Evolutionary conservation across 2,888 invertebrate species (phyloP).

Genomic region (Lordiphosa andalusiaca): DNA sequence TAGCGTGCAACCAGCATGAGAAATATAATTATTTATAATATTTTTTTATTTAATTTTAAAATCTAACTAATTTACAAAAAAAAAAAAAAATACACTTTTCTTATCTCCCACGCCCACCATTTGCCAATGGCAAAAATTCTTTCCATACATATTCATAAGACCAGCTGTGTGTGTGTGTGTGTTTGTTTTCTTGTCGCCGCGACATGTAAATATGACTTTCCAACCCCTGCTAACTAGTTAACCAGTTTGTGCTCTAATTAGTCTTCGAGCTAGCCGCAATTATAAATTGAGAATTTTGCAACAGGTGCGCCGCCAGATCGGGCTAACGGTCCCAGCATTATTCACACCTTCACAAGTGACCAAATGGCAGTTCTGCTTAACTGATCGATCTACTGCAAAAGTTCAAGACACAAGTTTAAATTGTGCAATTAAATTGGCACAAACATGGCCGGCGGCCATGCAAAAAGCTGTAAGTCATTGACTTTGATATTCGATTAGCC

Average conservation of each 20-base stretch:
- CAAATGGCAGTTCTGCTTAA: conserved; percentile 10
- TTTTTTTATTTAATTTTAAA: no score
- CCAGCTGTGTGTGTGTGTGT: neutral
- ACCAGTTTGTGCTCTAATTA: conserved; percentile 67
- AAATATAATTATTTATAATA: no score
- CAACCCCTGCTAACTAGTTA: conserved; percentile 20
- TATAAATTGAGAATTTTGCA: conserved; percentile 66
- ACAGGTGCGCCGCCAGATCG: conserved; percentile 58
- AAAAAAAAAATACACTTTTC: conserved; percentile 17
- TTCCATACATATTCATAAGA: conserved; percentile 32
- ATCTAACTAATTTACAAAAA: neutral
- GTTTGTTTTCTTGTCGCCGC: conserved; percentile 4
- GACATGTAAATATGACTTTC: conserved; percentile 31
- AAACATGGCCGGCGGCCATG: conserved; percentile 63
- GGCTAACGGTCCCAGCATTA: conserved; percentile 56
- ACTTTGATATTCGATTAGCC: conserved; percentile 74
- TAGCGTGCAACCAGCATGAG: no score
- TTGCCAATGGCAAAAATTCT: neutral
- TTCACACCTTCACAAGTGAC: conserved; percentile 19
- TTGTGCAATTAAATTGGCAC: conserved; percentile 62
- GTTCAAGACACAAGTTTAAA: conserved; percentile 63
- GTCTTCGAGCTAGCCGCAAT: conserved; percentile 28
- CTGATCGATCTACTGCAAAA: conserved; percentile 40
- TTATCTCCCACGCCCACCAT: conserved; percentile 23
- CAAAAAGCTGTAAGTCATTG: conserved; percentile 68